Percentiles rank a stretch among this genome's conserved stretches.
Conservation (phyloP, 2,113 vertebrate genomes). For the Scytalopus superciliaris region DNA sequence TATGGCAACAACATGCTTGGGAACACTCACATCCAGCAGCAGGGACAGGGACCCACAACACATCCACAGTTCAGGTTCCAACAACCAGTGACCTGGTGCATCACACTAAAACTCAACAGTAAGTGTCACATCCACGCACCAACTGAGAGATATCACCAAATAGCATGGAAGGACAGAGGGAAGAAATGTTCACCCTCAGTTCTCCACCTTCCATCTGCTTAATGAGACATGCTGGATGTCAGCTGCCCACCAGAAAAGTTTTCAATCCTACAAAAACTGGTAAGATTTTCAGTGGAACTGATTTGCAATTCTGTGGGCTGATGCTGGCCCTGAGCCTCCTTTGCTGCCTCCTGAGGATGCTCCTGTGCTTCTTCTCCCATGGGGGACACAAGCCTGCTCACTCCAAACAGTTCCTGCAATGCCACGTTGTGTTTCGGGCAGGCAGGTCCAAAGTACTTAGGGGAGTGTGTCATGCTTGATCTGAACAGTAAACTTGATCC, state of each 20-base stretch:
- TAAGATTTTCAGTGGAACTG: background rate
- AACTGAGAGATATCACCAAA: background rate
- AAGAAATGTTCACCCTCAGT: background rate
- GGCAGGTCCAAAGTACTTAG: background rate
- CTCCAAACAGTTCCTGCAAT: rapidly evolving
- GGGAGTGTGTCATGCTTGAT: background rate
- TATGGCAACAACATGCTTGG: rapidly evolving
- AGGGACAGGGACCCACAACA: background rate
- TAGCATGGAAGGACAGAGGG: background rate
- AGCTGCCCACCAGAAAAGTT: background rate
- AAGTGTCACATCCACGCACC: background rate
- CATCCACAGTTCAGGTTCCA: background rate
- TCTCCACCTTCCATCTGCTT: background rate
- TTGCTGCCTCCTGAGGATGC: background rate
- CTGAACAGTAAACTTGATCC: background rate
- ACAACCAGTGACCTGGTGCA: background rate
- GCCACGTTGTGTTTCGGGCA: background rate
- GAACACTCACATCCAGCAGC: background rate
- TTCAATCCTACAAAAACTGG: background rate
- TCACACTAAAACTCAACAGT: background rate
- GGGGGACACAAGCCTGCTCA: background rate
- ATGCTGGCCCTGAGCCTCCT: background rate
- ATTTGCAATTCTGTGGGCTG: background rate
- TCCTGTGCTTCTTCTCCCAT: background rate
- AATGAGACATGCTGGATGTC: background rate